Conservation (phyloP, 1,140 invertebrate species). For the Aphelinus certus region DNA sequence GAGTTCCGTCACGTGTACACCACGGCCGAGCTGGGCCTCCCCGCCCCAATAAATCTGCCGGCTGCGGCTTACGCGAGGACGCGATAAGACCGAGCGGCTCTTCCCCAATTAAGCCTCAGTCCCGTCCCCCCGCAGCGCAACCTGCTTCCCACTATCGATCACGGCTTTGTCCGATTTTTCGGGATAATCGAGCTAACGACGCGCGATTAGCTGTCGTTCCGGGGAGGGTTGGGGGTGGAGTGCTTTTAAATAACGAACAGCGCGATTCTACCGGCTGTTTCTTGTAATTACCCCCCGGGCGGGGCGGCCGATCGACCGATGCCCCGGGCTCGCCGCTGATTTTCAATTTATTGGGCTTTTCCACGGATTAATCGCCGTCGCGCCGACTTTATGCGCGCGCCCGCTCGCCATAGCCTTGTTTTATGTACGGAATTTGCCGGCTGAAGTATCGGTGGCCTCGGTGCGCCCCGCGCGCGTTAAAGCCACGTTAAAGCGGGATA, state of each 20-base stretch:
- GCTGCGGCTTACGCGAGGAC: slow-evolving; percentile 30
- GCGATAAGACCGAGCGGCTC: slow-evolving; percentile 36
- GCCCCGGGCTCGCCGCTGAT: not conserved
- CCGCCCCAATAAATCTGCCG: slow-evolving; percentile 32
- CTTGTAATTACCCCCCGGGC: not conserved
- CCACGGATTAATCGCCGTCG: not conserved
- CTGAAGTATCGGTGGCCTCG: too few relatives aligned
- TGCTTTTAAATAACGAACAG: slow-evolving; percentile 30
- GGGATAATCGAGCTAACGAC: slow-evolving; percentile 38
- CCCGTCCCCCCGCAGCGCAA: too few relatives aligned
- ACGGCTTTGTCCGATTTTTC: slow-evolving; percentile 20
- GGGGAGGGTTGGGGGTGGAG: not conserved
- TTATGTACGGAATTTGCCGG: too few relatives aligned
- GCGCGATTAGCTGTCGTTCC: slow-evolving; percentile 39
- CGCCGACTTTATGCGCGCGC: too few relatives aligned
- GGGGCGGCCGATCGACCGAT: too few relatives aligned
- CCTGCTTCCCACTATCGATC: too few relatives aligned
- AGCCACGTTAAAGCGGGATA: too few relatives aligned
- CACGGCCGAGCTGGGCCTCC: too few relatives aligned
- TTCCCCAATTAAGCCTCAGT: slow-evolving; percentile 8
- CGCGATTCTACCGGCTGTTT: not conserved
- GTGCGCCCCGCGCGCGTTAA: too few relatives aligned
- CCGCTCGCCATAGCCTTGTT: too few relatives aligned
- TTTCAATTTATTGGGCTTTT: slow-evolving; percentile 20
- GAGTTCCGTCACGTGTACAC: too few relatives aligned